Base-by-base conservation (phyloP, 2,888 invertebrate species). In the Troilus luridus region DNA sequence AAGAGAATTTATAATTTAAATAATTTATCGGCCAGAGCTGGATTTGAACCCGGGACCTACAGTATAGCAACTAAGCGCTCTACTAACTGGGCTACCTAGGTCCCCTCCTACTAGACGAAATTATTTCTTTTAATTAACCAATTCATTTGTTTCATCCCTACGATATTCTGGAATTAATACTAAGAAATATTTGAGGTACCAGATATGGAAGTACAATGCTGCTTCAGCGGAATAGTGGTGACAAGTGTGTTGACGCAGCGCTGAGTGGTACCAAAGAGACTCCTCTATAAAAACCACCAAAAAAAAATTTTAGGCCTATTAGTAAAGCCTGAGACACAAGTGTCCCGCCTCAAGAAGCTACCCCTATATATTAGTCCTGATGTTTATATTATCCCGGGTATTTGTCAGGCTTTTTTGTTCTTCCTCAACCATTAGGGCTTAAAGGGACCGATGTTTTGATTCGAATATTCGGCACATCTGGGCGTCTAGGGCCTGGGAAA, bases 391-490 rank as follows among this genome's bases (percentile, higher is more conserved):
- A 81, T 54, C 81, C 27, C 10, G 81, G 54, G 54, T 81, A 81
- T 81, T 81, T 81, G 81, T 81, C 81, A 54, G 19, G 19, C 19
- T 81, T 56, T 81, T 81, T 81, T 81, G 54, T 6, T 19, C 81
- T 56, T 81, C 81, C 81, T 56, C 24, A 56, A 81, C 81, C 81
- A 81, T 81, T 81, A 81, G 81, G 81, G 81, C 54, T 81, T 81
- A 81, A 81, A 81, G 54, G 81, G 81, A 54, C 41, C 54, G 81
- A 41, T 81, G 81, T 81, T 81, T 81, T 81, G 81, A 81, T 41
- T 81, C 10, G 21, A 21, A 81, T 81, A 81, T 81, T 81, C 41
- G 54, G 54, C 81, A 81, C 81, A 81, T 81, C 54, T 81, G 81
- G 81, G 54, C 10, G 41, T 19, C 81, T 41, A 21, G 41, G 21